phyloP scores from a whole-genome alignment of 2,797 vertebrate genomes.

The Syndactyla subalaris region DNA sequence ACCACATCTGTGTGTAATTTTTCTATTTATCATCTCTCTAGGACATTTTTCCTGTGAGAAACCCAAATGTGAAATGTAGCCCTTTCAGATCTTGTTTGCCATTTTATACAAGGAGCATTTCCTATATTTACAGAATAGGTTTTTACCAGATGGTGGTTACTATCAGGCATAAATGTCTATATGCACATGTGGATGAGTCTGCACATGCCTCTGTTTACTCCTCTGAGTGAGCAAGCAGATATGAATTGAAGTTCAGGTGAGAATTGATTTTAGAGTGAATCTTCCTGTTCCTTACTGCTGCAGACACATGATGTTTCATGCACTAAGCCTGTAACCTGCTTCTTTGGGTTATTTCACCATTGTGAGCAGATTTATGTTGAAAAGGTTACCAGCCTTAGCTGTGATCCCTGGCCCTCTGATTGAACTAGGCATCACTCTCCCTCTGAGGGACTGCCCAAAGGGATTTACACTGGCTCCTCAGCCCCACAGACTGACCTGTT shows the following conservation, averaged over 20 bases:
- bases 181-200: not conserved
- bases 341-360: not conserved
- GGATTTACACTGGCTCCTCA: not conserved
- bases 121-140: slow-evolving; percentile 53
- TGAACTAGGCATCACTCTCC: not conserved
- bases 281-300: not conserved
- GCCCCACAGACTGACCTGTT: not conserved
- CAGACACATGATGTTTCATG: not conserved
- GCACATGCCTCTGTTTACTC: not conserved
- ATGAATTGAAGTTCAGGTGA: not conserved
- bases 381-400: not conserved
- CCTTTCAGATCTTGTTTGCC: slow-evolving; percentile 35
- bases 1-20: slow-evolving; percentile 30
- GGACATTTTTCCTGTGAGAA: slow-evolving; percentile 42
- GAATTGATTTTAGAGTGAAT: not conserved
- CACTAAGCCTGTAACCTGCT: not conserved
- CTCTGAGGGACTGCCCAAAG: not conserved
- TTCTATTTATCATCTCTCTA: slow-evolving; percentile 52
- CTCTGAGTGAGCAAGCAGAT: not conserved
- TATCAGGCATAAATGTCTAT: not conserved
- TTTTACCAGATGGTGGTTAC: slow-evolving; percentile 10
- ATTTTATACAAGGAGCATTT: slow-evolving; percentile 51
- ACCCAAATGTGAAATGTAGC: not conserved
- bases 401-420: not conserved
- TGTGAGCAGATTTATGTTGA: not conserved